phyloP scores from a whole-genome alignment of 1,140 invertebrate species.

The Papilio glaucus region DNA sequence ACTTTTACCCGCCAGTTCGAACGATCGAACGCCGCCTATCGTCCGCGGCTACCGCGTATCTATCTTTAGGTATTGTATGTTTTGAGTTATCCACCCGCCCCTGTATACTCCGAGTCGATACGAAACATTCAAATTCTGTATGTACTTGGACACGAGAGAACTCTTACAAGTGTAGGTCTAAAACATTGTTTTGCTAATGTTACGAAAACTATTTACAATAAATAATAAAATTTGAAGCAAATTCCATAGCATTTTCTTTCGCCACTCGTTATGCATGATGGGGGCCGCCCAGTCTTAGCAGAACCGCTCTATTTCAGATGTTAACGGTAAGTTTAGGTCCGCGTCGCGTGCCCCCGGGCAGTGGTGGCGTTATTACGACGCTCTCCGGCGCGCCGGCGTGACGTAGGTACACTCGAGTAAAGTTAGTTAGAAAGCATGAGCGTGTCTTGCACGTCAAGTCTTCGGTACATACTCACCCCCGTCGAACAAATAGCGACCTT shows the following conservation, averaged over 20 bases:
- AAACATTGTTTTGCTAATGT: conserved; percentile 64
- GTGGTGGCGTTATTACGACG: conserved; percentile 40
- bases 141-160: conserved; percentile 41
- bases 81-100: conserved; percentile 39
- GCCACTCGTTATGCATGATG: conserved; percentile 68
- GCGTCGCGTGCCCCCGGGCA: conserved; percentile 61
- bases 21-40: conserved; percentile 27
- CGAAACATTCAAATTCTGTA: background rate
- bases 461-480: conserved; percentile 61
- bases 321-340: conserved; percentile 81
- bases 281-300: conserved; percentile 72
- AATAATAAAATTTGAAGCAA: conserved; percentile 75
- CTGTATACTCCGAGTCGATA: conserved; percentile 51
- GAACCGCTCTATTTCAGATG: conserved; percentile 81
- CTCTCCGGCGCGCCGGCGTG: conserved; percentile 38
- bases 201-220: conserved; percentile 67
- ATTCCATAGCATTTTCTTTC: conserved; percentile 77
- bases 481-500: conserved; percentile 46
- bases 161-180: conserved; percentile 52
- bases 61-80: conserved; percentile 8
- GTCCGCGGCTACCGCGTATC: background rate
- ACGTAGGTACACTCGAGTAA: conserved; percentile 55
- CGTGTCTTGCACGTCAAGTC: conserved; percentile 68
- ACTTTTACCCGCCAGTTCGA: conserved; percentile 65
- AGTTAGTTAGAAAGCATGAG: conserved; percentile 61